Percentiles rank a stretch among this genome's conserved stretches.
These are phyloP conservation scores for Erebia palarica DNA, from an alignment of 2,888 invertebrate species.

Conservation along the genomic window DNA sequence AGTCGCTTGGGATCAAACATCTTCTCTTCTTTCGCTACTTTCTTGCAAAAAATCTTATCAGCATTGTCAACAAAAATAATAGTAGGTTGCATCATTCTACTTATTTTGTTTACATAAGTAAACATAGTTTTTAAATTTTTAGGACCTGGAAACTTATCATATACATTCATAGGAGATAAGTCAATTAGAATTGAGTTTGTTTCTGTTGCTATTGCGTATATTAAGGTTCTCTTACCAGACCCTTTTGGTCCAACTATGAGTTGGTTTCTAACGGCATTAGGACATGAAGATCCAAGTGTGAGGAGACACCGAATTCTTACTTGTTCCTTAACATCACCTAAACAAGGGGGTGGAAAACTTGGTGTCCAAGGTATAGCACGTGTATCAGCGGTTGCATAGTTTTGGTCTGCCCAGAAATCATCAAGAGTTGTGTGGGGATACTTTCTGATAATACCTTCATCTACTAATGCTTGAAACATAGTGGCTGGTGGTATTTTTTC, in stretches of 20 bases:
- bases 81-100: conserved; percentile 86
- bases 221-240: conserved; percentile 87
- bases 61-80: conserved; percentile 86
- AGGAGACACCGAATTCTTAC: conserved; percentile 84
- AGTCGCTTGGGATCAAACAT: conserved; percentile 86
- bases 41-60: conserved; percentile 87
- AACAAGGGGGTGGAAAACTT: conserved; percentile 74
- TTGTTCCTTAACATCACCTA: conserved; percentile 84
- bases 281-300: conserved; percentile 75
- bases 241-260: conserved; percentile 87
- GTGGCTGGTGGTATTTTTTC: conserved; percentile 83
- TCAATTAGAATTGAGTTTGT: conserved; percentile 89
- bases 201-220: conserved; percentile 89
- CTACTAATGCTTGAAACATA: conserved; percentile 88
- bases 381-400: conserved; percentile 82
- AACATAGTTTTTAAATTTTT: conserved; percentile 86
- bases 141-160: conserved; percentile 86
- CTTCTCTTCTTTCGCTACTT: conserved; percentile 84
- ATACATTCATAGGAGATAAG: conserved; percentile 86
- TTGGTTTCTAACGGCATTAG: conserved; percentile 80
- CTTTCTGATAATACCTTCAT: conserved; percentile 85
- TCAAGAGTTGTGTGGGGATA: conserved; percentile 83
- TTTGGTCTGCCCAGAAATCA: conserved; percentile 87
- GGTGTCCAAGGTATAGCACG: conserved; percentile 70
- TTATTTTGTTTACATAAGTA: conserved; percentile 85